phyloP scores from a whole-genome alignment of 2,113 vertebrate species.

The Clarias gariepinus region DNA sequence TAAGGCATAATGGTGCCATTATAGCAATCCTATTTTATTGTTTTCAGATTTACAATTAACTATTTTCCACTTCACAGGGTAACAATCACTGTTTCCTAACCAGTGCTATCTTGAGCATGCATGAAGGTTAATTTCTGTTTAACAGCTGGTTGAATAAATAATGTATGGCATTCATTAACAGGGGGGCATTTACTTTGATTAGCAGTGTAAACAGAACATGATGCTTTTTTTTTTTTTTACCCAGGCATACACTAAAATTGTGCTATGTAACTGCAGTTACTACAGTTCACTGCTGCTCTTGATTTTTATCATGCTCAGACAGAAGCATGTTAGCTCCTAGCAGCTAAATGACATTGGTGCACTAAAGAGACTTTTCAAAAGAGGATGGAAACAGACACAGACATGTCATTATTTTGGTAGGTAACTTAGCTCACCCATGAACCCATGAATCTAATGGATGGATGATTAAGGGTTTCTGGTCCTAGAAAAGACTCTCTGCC shows the following conservation, averaged over 20 bases:
- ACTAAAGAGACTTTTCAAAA: conserved; percentile 3
- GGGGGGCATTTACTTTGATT: conserved; percentile 16
- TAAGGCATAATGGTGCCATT: conserved; percentile 17
- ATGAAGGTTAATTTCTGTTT: conserved; percentile 22
- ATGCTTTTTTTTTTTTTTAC: background rate
- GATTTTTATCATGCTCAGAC: background rate
- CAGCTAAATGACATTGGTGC: conserved; percentile 3
- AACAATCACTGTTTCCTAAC: background rate
- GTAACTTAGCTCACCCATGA: background rate
- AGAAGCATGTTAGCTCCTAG: background rate
- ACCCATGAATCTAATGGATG: background rate
- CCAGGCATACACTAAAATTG: background rate
- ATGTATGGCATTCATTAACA: conserved; percentile 3
- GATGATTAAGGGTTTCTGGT: conserved; percentile 1
- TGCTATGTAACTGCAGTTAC: conserved; percentile 4
- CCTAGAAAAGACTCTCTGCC: background rate
- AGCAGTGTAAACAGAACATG: conserved; percentile 3
- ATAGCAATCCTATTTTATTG: background rate
- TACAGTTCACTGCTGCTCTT: conserved; percentile 10
- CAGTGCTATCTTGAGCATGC: conserved; percentile 9
- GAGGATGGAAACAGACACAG: background rate
- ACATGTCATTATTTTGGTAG: conserved; percentile 29
- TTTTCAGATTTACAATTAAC: conserved; percentile 1
- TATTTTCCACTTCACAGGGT: conserved; percentile 3
- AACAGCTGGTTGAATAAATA: conserved; percentile 28